Base-by-base conservation (phyloP, 2,888 invertebrate species). In the Phengaris arion region DNA sequence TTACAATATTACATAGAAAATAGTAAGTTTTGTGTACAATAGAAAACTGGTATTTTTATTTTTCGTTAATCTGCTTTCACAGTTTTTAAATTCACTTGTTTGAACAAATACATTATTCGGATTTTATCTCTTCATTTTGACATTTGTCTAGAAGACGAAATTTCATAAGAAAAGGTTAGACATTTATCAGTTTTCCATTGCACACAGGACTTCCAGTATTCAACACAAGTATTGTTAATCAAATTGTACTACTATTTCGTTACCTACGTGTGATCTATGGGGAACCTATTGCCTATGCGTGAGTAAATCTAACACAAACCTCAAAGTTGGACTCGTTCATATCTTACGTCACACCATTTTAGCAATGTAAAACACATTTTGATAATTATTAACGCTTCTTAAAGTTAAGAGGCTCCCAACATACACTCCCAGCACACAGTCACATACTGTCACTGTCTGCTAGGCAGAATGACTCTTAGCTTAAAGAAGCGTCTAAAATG, bases 241-340 rank as follows among this genome's bases (percentile, higher is more conserved):
- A 64, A 72, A 72, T 72, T 72, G 72, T 70, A 54, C 72, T 72
- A 72, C 72, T 72, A 70, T 70, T 52, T 70, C 52, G 52, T 70
- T 51, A 72, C 52, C 72, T 72, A 72, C 35, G 72, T 51, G 51
- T 54, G 48, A 52, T 22, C 72, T 72, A 72, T 22, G 51, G 72
- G 54, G 15, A 35, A 46, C 68, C 54, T 72, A 72, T 72, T 72
- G 15, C 2, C 70, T 70, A 70, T 70, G 70, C 54, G 72, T 54
- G 72, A 72, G 51, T 72, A 13, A 54, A 13, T 12, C 52, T 35
- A 52, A 72, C 22, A 54, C 72, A 54, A 72, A 72, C 13, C 52
- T 54, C 54, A 35, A 72, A 15, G 10, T 64, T 35, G 35, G 45
- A 72, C 72, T 51, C 70, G 54, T 72, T 72, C 72, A 72, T 54